Evolutionary conservation across 2,113 vertebrate species (phyloP).

Genomic region (Gopherus evgoodei): DNA sequence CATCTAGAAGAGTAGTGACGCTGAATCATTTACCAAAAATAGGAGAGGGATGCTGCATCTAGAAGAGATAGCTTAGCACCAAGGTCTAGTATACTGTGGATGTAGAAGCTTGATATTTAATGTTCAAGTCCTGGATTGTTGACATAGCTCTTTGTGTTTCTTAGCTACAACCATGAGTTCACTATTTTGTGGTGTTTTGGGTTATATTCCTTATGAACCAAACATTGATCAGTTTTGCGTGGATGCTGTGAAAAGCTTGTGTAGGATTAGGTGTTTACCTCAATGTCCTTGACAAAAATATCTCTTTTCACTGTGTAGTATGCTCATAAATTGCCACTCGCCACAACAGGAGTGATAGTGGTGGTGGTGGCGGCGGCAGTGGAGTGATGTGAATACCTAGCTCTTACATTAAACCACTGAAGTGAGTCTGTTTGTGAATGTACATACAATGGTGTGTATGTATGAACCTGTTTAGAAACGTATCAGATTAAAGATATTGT

Average conservation of each 20-base stretch:
- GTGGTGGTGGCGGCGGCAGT: neutral
- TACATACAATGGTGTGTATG: neutral
- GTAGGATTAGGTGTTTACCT: neutral
- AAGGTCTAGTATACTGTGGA: neutral
- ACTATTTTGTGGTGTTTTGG: neutral
- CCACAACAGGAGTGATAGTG: neutral
- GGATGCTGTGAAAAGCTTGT: neutral
- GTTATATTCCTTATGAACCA: neutral
- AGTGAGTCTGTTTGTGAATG: neutral
- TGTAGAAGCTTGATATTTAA: neutral
- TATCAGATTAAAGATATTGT: neutral
- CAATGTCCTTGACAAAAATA: neutral
- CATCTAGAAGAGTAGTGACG: neutral
- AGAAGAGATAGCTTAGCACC: neutral
- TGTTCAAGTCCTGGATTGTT: neutral
- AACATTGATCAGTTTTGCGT: neutral
- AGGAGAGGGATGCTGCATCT: neutral
- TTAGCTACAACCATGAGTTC: neutral
- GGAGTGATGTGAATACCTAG: neutral
- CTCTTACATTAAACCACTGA: neutral
- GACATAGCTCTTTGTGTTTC: neutral
- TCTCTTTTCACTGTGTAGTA: neutral
- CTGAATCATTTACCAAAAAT: neutral
- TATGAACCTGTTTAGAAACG: neutral
- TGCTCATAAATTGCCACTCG: neutral